Base-by-base conservation (phyloP, 2,888 invertebrate genomes). In the Melanophora roralis region DNA sequence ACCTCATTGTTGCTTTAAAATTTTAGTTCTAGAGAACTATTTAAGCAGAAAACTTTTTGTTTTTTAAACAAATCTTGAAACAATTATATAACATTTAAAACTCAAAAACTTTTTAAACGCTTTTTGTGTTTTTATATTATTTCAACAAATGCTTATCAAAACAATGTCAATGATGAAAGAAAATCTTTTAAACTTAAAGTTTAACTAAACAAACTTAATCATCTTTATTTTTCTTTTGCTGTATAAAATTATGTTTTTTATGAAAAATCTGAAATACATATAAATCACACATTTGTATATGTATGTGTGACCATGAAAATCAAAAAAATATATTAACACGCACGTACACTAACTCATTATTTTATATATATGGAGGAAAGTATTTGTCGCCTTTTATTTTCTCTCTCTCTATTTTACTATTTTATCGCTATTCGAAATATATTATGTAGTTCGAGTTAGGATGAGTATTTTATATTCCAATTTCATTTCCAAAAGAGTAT, bases 261-360 rank as follows among this genome's bases (percentile, higher is more conserved):
- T 36, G 53, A 32, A 43, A 74, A 51, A 60, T 59, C 32, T 65
- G 12, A 65, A 59, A 59, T 19, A 57, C 36, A 32, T 16, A 73
- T 57, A 73, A 57, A 73, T 57, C 71, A 71, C 60, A 53, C 43
- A 68, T 55, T n/a, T n/a, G n/a, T n/a, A n/a, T 27, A 38, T 11
- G 55, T 12, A 36, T 12, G 49, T 59, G 57, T 59, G 57, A 65
- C 73, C 73, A 65, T 73, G 73, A 73, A 73, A 65, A 65, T 73
- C 49, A 73, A 64, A 73, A 65, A 57, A 27, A 47, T 16, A 65
- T 19, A 19, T n/a, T 60, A 32, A 23, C 55, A 69, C 40, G n/a
- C 62, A 49, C 64, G 53, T 1, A 40, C 11, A 81, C 45, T 23
- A 2, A 14, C 14, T 14, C 32, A 60, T 8, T 34, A 16, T 40